Base-by-base conservation (phyloP, 64 coral and sea anemone species). In the Acropora yongei region DNA sequence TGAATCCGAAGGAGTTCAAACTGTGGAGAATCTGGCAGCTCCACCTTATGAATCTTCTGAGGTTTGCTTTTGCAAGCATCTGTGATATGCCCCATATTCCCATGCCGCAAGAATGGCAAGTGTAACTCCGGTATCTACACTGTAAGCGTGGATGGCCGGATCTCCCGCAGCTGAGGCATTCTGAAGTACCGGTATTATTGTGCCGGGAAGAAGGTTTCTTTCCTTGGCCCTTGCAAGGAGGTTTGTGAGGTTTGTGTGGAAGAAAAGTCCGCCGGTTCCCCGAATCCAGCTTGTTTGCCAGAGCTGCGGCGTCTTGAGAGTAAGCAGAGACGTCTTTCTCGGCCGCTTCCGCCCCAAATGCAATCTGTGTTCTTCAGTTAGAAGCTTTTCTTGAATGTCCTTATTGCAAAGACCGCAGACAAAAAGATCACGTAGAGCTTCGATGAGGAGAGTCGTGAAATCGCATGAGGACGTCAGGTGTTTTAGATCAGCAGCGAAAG, bases 91-190 rank as follows among this genome's bases (percentile, higher is more conserved):
- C 90, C 90, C 6, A 45, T 14, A 82, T 58, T 80, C 6, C n/a
- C n/a, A n/a, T 53, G 49, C 88, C 88, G 51, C 88, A 90, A 65
- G 78, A 90, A 90, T 90, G 78, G 72, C 80, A 92, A 7, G 90
- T 75, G 83, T 76, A 85, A 63, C 86, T 76, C 60, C 79, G 57
- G 43, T 92, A 86, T 50, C 78, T 92, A 20, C 72, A 92, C 48
- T 75, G 81, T 11, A 51, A 92, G 53, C 72, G 47, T 43, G 73
- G 71, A 65, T 92, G 74, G 20, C 81, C 90, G 5, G 82, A 11
- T 78, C 69, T 90, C 10, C 88, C 76, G 18, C 88, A 80, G 60
- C 75, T 79, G 19, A 80, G 43, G 13, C 90, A 91, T 74, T 74
- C 80, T 69, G 77, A 49, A 41, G 63, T 50, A 7, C 49, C 49